A percentile compares a stretch with the other conserved stretches of the same genome.
Conservation (phyloP, 2,113 vertebrate species). For the Austrofundulus limnaeus region DNA sequence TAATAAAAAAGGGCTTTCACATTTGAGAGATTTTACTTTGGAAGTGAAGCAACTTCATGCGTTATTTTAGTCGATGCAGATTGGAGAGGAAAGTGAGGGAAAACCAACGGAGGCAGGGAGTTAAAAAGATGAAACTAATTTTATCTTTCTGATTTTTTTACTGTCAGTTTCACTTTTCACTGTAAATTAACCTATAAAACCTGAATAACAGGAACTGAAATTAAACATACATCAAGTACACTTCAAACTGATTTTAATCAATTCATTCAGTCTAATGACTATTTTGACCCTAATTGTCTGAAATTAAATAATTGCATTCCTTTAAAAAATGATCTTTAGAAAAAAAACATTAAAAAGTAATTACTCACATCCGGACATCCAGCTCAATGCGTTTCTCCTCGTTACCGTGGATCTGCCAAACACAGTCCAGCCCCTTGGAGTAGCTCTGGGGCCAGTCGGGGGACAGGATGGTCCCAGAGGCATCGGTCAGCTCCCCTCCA, state of each 20-base stretch:
- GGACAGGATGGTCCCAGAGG: slow-evolving; percentile 86
- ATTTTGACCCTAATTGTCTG: not conserved
- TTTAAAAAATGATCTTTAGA: too few species aligned
- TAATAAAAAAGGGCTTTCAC: too few species aligned
- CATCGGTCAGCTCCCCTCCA: slow-evolving; percentile 86
- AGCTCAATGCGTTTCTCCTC: slow-evolving; percentile 90
- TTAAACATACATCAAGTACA: not conserved
- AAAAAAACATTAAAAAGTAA: too few species aligned
- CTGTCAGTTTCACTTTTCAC: too few species aligned
- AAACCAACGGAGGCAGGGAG: not conserved
- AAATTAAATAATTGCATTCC: not conserved
- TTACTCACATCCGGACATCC: slow-evolving; percentile 88
- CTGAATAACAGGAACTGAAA: not conserved
- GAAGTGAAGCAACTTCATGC: not conserved
- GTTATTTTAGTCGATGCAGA: slow-evolving; percentile 6
- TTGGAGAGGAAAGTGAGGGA: not conserved
- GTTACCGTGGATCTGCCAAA: slow-evolving; percentile 89
- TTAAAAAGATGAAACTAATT: slow-evolving; percentile 4
- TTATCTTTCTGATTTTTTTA: not conserved
- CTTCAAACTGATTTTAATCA: not conserved
- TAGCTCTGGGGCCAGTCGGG: slow-evolving; percentile 94
- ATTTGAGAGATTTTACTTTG: slow-evolving; percentile 1
- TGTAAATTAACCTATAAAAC: too few species aligned
- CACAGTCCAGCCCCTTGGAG: slow-evolving; percentile 88
- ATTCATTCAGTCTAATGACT: not conserved